A percentile compares a stretch with the other conserved stretches of the same genome.
phyloP scores from a whole-genome alignment of 2,888 invertebrate species.

The Drosophila pseudotakahashii region DNA sequence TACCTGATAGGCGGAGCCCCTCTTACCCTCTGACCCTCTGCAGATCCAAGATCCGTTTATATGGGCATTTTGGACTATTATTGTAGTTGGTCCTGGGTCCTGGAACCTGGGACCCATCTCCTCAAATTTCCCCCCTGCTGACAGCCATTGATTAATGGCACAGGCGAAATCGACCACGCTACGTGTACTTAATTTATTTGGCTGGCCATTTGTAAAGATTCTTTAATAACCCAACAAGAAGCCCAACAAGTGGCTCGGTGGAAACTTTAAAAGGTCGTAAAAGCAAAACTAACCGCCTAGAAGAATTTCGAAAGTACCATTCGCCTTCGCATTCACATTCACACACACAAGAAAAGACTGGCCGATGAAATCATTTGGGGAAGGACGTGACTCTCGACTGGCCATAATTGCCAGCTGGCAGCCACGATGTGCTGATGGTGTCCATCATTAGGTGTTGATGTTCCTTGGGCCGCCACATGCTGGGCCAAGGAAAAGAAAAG shows the following conservation, averaged over 20 bases:
- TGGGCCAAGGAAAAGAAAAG: constrained; percentile 24
- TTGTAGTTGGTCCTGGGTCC: constrained; percentile 47
- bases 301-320: constrained; percentile 14
- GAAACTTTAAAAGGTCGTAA: constrained; percentile 25
- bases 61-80: constrained; percentile 68
- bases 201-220: constrained; percentile 28
- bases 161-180: constrained; percentile 33
- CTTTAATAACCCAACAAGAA: constrained; percentile 22
- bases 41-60: constrained; percentile 59
- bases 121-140: constrained; percentile 16
- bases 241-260: constrained; percentile 54
- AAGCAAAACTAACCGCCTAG: constrained; percentile 13
- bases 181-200: constrained; percentile 57
- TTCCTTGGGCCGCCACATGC: constrained; percentile 30
- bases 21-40: constrained; percentile 34
- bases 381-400: constrained; percentile 67
- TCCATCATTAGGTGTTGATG: constrained; percentile 66
- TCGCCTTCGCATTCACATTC: neutral
- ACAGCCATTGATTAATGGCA: constrained; percentile 62
- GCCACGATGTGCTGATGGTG: constrained; percentile 58
- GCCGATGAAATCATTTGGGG: constrained; percentile 72
- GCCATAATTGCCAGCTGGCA: constrained; percentile 65
- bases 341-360: constrained; percentile 11
- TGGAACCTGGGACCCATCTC: constrained; percentile 11
- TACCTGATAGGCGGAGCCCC: constrained; percentile 39